Conservation (phyloP, 2,888 invertebrate genomes). For the Andrena trimmerana region DNA sequence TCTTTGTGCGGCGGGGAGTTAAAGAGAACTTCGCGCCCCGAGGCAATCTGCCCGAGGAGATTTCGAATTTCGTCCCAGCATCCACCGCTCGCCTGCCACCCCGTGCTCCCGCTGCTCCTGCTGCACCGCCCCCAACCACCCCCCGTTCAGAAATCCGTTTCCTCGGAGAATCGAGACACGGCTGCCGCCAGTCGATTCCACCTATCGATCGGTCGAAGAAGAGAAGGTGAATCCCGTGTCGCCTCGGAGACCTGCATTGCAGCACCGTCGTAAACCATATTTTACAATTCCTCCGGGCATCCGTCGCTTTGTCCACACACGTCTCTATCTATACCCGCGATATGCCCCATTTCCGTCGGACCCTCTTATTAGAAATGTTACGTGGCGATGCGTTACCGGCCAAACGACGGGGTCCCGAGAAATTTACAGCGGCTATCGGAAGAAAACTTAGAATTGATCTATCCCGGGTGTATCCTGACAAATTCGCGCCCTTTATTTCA, state of each 20-base stretch:
- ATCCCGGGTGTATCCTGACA: too few relatives aligned
- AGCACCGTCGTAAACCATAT: slow-evolving; percentile 61
- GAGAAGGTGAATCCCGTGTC: slow-evolving; percentile 51
- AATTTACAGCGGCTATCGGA: too few relatives aligned
- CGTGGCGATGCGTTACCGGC: too few relatives aligned
- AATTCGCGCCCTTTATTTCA: too few relatives aligned
- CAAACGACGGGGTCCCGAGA: too few relatives aligned
- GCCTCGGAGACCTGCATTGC: slow-evolving; percentile 55
- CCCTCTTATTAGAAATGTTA: slow-evolving; percentile 2
- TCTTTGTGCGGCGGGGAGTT: slow-evolving; percentile 71
- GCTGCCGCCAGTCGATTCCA: slow-evolving; percentile 64
- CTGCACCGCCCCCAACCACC: neutral
- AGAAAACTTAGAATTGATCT: too few relatives aligned
- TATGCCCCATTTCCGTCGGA: slow-evolving; percentile 30
- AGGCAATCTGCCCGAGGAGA: slow-evolving; percentile 71
- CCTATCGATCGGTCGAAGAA: slow-evolving; percentile 59
- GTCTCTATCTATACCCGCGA: slow-evolving; percentile 21
- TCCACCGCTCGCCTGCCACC: slow-evolving; percentile 4
- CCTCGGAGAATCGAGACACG: slow-evolving; percentile 66
- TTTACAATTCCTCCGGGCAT: slow-evolving; percentile 62
- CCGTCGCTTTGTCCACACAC: slow-evolving; percentile 50
- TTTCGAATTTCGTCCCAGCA: slow-evolving; percentile 70
- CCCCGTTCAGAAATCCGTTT: slow-evolving; percentile 68
- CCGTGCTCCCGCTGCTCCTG: too few relatives aligned
- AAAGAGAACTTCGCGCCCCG: slow-evolving; percentile 70